Conservation (phyloP, 2,888 invertebrate genomes). For the Galeruca laticollis region DNA sequence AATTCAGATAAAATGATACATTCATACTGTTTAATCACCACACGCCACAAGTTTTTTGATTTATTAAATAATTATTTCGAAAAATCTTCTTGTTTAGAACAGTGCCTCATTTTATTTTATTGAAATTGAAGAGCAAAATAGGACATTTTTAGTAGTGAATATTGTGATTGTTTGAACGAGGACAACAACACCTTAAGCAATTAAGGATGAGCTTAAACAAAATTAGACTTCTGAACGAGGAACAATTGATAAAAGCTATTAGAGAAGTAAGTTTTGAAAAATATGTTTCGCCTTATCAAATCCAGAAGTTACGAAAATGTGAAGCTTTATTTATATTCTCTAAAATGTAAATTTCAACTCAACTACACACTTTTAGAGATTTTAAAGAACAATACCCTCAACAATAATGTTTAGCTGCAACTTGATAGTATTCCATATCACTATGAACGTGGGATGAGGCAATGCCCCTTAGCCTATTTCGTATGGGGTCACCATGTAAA, state of each 20-base stretch:
- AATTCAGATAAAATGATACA: constrained; percentile 6
- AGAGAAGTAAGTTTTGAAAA: constrained; percentile 33
- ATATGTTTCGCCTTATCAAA: not conserved
- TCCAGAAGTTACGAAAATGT: not conserved
- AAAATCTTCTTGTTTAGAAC: not conserved
- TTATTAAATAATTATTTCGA: not conserved
- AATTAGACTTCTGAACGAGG: constrained; percentile 24
- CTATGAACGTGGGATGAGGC: too few relatives aligned
- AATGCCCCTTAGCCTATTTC: too few relatives aligned
- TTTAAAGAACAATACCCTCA: too few relatives aligned
- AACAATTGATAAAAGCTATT: constrained; percentile 29
- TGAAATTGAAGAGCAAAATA: not conserved
- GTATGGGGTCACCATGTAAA: too few relatives aligned
- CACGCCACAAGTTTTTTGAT: not conserved
- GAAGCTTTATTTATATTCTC: not conserved
- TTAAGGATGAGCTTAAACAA: constrained; percentile 28
- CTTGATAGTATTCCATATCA: too few relatives aligned
- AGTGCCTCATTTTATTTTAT: not conserved
- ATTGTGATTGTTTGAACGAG: not conserved
- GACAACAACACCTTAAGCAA: not conserved
- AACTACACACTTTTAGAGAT: too few relatives aligned
- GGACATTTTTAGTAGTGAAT: not conserved
- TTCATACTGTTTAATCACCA: not conserved
- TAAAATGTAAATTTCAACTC: too few relatives aligned
- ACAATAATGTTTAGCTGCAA: too few relatives aligned